Evolutionary conservation across 2,113 vertebrate genomes (phyloP).

Genomic region (Stictonetta naevosa): DNA sequence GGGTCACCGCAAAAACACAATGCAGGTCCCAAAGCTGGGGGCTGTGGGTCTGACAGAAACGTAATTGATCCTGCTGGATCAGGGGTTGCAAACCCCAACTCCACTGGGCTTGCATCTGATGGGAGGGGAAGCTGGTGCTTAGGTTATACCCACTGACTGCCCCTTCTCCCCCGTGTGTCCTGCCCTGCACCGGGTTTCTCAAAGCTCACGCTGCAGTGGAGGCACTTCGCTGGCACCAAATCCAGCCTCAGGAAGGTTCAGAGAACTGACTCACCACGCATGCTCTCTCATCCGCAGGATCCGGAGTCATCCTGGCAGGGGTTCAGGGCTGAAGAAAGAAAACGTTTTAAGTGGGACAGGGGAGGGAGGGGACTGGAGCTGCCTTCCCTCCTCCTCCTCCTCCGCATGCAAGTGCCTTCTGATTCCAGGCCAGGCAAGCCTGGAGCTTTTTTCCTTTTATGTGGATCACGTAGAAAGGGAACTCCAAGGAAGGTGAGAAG

Average conservation of each 20-base stretch:
- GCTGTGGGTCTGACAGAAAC: neutral
- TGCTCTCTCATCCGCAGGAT: neutral
- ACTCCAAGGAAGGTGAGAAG: neutral
- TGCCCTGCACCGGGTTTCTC: neutral
- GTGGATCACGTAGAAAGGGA: neutral
- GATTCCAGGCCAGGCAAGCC: neutral
- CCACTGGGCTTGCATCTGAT: neutral
- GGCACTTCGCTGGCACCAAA: neutral
- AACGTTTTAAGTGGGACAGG: neutral
- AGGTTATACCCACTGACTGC: neutral
- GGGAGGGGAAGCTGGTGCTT: neutral
- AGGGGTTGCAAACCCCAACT: neutral
- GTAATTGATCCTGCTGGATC: neutral
- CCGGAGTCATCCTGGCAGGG: neutral
- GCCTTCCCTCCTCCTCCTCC: neutral
- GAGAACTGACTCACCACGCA: neutral
- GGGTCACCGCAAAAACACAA: neutral
- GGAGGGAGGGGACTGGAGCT: neutral
- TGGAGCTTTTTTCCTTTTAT: neutral
- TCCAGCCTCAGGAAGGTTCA: neutral
- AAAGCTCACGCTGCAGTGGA: neutral
- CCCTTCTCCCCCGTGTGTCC: accelerated
- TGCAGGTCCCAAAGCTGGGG: neutral
- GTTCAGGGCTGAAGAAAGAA: neutral
- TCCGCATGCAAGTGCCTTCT: neutral